A percentile compares a stretch with the other conserved stretches of the same genome.
Evolutionary conservation across 2,797 vertebrate species (phyloP).

Genomic region (Poecilia wingei): DNA sequence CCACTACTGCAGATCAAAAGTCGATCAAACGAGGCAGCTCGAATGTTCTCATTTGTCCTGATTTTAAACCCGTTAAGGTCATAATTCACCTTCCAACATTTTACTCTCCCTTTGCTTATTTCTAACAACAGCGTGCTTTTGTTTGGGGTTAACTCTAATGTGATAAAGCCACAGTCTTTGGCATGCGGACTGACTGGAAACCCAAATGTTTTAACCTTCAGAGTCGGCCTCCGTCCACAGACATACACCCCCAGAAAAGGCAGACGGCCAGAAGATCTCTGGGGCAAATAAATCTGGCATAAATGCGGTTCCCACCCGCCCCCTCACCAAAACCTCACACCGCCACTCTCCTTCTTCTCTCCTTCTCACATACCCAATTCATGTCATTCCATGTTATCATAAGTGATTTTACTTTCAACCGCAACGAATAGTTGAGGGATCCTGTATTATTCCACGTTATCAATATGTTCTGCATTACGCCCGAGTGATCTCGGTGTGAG

Average conservation of each 20-base stretch:
- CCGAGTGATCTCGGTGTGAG: constrained; percentile 43
- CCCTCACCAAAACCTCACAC: constrained; percentile 57
- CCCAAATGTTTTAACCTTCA: constrained; percentile 41
- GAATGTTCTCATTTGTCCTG: constrained; percentile 18
- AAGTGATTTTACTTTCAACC: constrained; percentile 76
- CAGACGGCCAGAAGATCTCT: constrained; percentile 54
- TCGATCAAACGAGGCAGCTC: constrained; percentile 23
- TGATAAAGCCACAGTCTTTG: constrained; percentile 49
- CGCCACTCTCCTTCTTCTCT: constrained; percentile 35
- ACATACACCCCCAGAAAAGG: constrained; percentile 34
- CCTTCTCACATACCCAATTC: constrained; percentile 49
- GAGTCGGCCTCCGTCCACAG: constrained; percentile 22
- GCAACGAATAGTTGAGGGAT: constrained; percentile 73
- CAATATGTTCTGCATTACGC: constrained; percentile 70
- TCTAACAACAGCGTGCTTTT: constrained; percentile 44
- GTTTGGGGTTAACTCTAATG: constrained; percentile 42
- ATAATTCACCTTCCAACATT: constrained; percentile 39
- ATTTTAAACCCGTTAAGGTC: constrained; percentile 40
- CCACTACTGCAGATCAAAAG: constrained; percentile 18
- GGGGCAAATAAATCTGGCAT: constrained; percentile 59
- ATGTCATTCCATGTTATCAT: constrained; percentile 77
- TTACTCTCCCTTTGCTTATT: constrained; percentile 30
- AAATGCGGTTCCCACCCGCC: constrained; percentile 31
- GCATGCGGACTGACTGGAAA: constrained; percentile 46
- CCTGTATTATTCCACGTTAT: constrained; percentile 68